Conservation (phyloP, 2,888 invertebrate species). For the Iselma pallidipennis region DNA sequence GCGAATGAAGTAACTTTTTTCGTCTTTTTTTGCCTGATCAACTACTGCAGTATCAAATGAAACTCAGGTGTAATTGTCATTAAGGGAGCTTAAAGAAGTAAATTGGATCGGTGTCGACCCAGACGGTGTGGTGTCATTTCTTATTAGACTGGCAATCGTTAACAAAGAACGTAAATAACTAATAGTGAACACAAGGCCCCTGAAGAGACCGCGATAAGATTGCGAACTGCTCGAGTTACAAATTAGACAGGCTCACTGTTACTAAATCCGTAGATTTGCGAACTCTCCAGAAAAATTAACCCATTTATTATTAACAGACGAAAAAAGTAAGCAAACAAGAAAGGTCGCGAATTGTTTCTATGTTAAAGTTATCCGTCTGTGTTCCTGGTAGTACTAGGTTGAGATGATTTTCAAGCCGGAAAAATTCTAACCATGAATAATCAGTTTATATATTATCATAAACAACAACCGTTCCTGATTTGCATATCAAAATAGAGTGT, state of each 20-base stretch:
- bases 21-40: too few relatives aligned
- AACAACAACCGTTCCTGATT: conserved; percentile 40
- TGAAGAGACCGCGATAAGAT: conserved; percentile 43
- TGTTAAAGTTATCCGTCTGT: conserved; percentile 34
- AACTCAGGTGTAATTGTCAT: conserved; percentile 40
- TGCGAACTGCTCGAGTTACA: conserved; percentile 51
- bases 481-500: conserved; percentile 40
- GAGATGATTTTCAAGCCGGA: conserved; percentile 34
- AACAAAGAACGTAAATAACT: conserved; percentile 43
- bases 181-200: conserved; percentile 37
- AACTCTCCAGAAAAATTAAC: conserved; percentile 54
- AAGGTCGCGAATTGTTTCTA: conserved; percentile 48
- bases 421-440: conserved; percentile 45
- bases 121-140: conserved; percentile 40
- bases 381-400: conserved; percentile 33
- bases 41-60: conserved; percentile 39
- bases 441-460: conserved; percentile 47
- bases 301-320: conserved; percentile 54
- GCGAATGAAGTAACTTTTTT: not conserved
- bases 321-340: conserved; percentile 45
- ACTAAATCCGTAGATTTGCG: conserved; percentile 49
- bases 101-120: conserved; percentile 42
- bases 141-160: conserved; percentile 36
- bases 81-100: conserved; percentile 34
- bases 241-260: conserved; percentile 50